A percentile compares a stretch with the other conserved stretches of the same genome.
Evolutionary conservation across 2,888 invertebrate genomes (phyloP).

Genomic region (Ophioninae sp.): DNA sequence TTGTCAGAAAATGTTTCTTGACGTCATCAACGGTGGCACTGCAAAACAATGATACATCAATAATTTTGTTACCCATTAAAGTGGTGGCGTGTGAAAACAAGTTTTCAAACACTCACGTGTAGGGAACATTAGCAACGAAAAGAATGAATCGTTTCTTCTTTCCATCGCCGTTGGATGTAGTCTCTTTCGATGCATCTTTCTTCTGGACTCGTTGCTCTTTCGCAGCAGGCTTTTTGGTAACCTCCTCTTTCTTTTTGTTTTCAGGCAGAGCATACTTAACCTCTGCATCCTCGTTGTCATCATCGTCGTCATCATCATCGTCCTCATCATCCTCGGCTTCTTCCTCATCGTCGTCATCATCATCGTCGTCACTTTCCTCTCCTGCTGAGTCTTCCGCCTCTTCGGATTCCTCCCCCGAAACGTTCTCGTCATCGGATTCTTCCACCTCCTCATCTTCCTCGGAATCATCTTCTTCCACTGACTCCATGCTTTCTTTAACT

Average conservation of each 20-base stretch:
- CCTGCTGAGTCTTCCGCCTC: slow-evolving; percentile 33
- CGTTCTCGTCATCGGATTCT: slow-evolving; percentile 1
- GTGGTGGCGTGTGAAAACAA: not conserved
- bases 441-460: slow-evolving; percentile 56
- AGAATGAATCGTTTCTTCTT: slow-evolving; percentile 79
- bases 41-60: not conserved
- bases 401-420: slow-evolving; percentile 11
- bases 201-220: slow-evolving; percentile 22
- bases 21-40: slow-evolving; percentile 78
- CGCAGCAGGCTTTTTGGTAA: slow-evolving; percentile 13
- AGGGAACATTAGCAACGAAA: slow-evolving; percentile 82
- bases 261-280: not conserved
- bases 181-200: slow-evolving; percentile 36
- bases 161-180: not conserved
- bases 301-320: slow-evolving; percentile 53
- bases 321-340: slow-evolving; percentile 52
- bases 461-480: slow-evolving; percentile 53
- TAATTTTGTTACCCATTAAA: not conserved
- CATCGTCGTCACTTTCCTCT: slow-evolving; percentile 48
- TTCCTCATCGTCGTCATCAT: slow-evolving; percentile 46
- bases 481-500: slow-evolving; percentile 38
- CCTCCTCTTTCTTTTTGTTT: slow-evolving; percentile 36
- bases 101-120: slow-evolving; percentile 71
- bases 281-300: slow-evolving; percentile 42
- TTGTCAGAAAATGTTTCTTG: slow-evolving; percentile 80